phyloP scores from a whole-genome alignment of 2,888 invertebrate genomes.

The Baronia brevicornis region DNA sequence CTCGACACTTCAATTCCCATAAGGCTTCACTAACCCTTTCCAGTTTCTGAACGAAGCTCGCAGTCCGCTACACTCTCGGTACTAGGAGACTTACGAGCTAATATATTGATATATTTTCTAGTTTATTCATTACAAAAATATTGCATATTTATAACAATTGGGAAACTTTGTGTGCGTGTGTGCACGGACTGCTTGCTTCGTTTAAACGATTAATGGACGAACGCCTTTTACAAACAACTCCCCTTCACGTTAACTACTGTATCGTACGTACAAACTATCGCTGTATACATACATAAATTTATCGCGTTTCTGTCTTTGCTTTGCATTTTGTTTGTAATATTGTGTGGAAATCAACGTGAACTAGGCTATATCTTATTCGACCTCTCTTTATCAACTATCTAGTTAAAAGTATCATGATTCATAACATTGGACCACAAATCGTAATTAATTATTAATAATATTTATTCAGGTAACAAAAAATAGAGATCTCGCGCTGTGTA shows the following conservation, averaged over 20 bases:
- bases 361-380: slow-evolving; percentile 52
- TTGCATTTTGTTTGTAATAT: too few species aligned
- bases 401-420: slow-evolving; percentile 69
- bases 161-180: slow-evolving; percentile 15
- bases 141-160: slow-evolving; percentile 27
- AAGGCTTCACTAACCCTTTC: slow-evolving; percentile 47
- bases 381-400: slow-evolving; percentile 58
- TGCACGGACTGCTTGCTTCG: slow-evolving; percentile 18
- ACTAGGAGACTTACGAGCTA: slow-evolving; percentile 34
- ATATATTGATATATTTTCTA: slow-evolving; percentile 46
- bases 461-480: slow-evolving; percentile 76
- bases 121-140: slow-evolving; percentile 54
- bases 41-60: slow-evolving; percentile 32
- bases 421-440: slow-evolving; percentile 75
- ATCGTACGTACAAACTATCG: slow-evolving; percentile 14
- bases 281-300: slow-evolving; percentile 17
- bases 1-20: slow-evolving; percentile 31
- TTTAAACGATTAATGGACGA: slow-evolving; percentile 18
- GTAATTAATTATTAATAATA: slow-evolving; percentile 71
- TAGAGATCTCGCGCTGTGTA: slow-evolving; percentile 41
- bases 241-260: slow-evolving; percentile 7
- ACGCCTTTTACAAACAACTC: slow-evolving; percentile 20
- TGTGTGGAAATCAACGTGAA: slow-evolving; percentile 32
- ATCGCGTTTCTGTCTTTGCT: slow-evolving; percentile 29
- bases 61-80: slow-evolving; percentile 23